Evolutionary conservation across 2,797 vertebrate genomes (phyloP).

Genomic region (Darevskia nairensis): DNA sequence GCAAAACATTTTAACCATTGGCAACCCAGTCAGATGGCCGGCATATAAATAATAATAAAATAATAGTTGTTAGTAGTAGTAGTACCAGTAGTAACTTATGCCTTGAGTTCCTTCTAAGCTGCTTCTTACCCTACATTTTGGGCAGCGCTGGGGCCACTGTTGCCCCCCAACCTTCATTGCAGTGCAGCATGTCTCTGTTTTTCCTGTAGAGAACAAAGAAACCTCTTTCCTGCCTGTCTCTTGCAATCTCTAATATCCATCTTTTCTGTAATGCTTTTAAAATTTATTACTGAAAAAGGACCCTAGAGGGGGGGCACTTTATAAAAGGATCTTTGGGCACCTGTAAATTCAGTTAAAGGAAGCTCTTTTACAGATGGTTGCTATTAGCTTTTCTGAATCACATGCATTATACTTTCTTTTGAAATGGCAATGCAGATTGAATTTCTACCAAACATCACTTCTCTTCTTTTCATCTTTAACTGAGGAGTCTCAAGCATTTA

Average conservation of each 20-base stretch:
- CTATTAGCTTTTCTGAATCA: neutral
- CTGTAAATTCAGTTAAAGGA: neutral
- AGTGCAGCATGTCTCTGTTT: neutral
- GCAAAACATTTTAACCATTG: neutral
- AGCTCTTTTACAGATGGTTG: neutral
- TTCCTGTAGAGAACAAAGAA: neutral
- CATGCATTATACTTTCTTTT: neutral
- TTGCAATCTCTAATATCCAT: neutral
- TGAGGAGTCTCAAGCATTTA: slow-evolving; percentile 1
- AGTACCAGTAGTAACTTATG: neutral
- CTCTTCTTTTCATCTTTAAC: slow-evolving; percentile 22
- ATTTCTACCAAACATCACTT: neutral
- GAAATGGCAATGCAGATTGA: neutral
- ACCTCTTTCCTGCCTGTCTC: neutral
- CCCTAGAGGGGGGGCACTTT: neutral
- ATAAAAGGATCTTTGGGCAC: neutral
- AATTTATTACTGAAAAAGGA: neutral
- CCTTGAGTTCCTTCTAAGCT: neutral
- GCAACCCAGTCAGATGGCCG: no score
- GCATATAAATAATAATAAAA: neutral
- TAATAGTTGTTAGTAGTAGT: no score
- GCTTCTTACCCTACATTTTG: neutral
- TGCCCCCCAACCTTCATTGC: neutral
- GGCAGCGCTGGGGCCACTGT: neutral
- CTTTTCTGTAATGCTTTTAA: slow-evolving; percentile 18